Evolutionary conservation across 2,888 invertebrate species (phyloP).

Genomic region (Xylota segnis): DNA sequence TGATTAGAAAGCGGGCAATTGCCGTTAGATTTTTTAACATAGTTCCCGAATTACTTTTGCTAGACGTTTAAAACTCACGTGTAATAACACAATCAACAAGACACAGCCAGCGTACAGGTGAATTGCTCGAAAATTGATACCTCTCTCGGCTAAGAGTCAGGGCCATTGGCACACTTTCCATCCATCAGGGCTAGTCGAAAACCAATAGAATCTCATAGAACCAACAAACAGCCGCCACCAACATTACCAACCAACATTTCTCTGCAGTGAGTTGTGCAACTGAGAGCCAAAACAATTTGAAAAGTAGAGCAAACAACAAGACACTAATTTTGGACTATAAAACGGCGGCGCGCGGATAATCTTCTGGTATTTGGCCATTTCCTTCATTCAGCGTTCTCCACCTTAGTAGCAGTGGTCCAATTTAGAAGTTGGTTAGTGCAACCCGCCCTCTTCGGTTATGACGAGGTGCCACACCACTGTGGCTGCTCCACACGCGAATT

Average conservation of each 20-base stretch:
- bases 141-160: slow-evolving; percentile 52
- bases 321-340: slow-evolving; percentile 63
- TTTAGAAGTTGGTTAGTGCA: slow-evolving; percentile 49
- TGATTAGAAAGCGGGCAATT: background rate
- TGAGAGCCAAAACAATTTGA: slow-evolving; percentile 51
- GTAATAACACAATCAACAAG: background rate
- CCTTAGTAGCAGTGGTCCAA: slow-evolving; percentile 56
- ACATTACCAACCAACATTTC: slow-evolving; percentile 5
- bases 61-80: background rate
- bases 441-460: slow-evolving; percentile 68
- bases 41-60: background rate
- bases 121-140: slow-evolving; percentile 48
- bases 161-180: slow-evolving; percentile 67
- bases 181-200: slow-evolving; percentile 25
- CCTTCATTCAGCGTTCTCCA: slow-evolving; percentile 31
- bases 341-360: slow-evolving; percentile 30
- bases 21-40: background rate
- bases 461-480: slow-evolving; percentile 51
- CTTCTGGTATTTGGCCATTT: slow-evolving; percentile 60
- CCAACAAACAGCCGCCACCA: slow-evolving; percentile 26
- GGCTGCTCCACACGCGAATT: slow-evolving; percentile 17
- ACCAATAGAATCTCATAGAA: slow-evolving; percentile 33
- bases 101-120: slow-evolving; percentile 7
- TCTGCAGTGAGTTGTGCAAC: slow-evolving; percentile 54
- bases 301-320: slow-evolving; percentile 68